These are phyloP conservation scores for Xylota sylvarum DNA, from an alignment of 2,888 invertebrate species.

Conservation along the genomic window DNA sequence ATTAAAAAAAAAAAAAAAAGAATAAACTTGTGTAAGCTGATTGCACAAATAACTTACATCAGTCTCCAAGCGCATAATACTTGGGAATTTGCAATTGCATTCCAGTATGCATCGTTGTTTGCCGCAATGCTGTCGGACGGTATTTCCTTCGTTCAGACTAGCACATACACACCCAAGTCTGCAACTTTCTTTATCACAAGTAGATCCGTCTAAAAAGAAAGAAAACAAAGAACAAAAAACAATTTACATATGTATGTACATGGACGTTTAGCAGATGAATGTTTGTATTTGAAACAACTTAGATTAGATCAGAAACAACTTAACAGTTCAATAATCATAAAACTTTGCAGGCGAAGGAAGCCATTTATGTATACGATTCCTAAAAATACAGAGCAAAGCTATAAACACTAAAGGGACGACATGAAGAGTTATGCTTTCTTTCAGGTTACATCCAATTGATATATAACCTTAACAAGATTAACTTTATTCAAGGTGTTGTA, in stretches of 20 bases:
- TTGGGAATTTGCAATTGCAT: conserved; percentile 85
- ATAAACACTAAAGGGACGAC: too few relatives aligned
- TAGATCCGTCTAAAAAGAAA: conserved; percentile 31
- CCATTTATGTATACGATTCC: too few relatives aligned
- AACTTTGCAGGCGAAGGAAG: too few relatives aligned
- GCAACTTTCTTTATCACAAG: conserved; percentile 87
- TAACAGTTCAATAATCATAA: too few relatives aligned
- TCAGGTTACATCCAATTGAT: too few relatives aligned
- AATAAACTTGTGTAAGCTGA: neutral
- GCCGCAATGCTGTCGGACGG: conserved; percentile 87
- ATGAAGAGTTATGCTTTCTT: too few relatives aligned
- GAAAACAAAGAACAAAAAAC: neutral
- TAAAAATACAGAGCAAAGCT: too few relatives aligned
- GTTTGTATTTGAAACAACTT: too few relatives aligned
- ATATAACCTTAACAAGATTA: too few relatives aligned
- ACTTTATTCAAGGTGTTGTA: too few relatives aligned
- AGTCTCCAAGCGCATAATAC: conserved; percentile 82
- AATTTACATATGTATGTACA: neutral
- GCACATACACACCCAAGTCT: conserved; percentile 89
- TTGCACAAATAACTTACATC: conserved; percentile 79
- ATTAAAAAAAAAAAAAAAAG: neutral
- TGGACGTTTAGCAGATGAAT: too few relatives aligned
- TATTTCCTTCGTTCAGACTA: conserved; percentile 85
- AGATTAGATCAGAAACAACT: too few relatives aligned
- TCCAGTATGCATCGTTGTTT: conserved; percentile 85